Conservation (phyloP, 1,140 invertebrate genomes). For the Contarinia nasturtii region DNA sequence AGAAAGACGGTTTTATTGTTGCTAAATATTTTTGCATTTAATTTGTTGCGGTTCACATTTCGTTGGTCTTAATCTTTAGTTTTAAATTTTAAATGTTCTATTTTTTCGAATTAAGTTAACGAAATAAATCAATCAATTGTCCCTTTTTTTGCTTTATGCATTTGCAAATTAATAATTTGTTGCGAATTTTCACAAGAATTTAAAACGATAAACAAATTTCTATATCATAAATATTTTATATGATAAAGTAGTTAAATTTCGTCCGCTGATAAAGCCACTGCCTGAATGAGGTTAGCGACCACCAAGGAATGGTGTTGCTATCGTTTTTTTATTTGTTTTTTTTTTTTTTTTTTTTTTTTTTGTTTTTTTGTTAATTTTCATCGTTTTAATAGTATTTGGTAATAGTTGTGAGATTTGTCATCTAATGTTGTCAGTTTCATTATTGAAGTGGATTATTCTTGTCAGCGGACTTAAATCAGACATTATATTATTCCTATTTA, state of each 20-base stretch:
- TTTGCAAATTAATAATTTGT: too few species aligned
- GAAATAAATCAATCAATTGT: too few species aligned
- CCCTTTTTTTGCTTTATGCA: too few species aligned
- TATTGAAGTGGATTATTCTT: neutral
- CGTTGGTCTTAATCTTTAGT: too few species aligned
- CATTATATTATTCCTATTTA: neutral
- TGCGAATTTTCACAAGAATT: too few species aligned
- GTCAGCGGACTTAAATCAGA: neutral
- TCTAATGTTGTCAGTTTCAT: neutral
- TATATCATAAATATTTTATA: neutral
- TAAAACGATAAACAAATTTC: neutral
- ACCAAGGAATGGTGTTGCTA: neutral
- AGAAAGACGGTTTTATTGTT: too few species aligned
- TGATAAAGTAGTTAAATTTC: neutral
- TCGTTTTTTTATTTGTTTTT: neutral
- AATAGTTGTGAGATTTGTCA: neutral
- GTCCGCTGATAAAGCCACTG: too few species aligned
- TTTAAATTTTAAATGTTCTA: too few species aligned
- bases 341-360: neutral
- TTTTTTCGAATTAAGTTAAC: too few species aligned
- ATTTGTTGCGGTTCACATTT: too few species aligned
- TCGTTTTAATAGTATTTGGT: neutral
- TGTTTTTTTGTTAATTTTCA: neutral
- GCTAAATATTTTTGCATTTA: too few species aligned
- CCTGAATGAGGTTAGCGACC: too few species aligned